Evolutionary conservation across 1,140 invertebrate genomes (phyloP).

Genomic region (Dinothrombium tinctorium): DNA sequence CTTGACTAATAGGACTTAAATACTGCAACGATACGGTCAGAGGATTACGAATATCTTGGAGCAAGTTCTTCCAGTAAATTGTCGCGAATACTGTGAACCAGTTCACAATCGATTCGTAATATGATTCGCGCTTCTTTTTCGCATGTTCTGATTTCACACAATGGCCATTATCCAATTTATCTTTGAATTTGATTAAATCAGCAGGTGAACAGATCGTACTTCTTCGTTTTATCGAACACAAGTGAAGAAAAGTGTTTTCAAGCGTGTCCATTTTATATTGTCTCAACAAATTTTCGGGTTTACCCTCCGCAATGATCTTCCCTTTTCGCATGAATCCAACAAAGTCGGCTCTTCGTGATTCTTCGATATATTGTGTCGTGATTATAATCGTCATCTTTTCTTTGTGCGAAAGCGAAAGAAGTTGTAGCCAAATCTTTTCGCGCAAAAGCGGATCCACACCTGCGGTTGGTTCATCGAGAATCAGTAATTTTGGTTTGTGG

Average conservation of each 20-base stretch:
- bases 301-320: neutral
- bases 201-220: too few species aligned
- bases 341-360: conserved; percentile 20
- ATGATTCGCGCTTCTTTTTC: neutral
- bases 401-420: conserved; percentile 52
- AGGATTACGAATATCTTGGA: conserved; percentile 10
- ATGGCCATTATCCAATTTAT: neutral
- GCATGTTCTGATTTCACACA: neutral
- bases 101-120: neutral
- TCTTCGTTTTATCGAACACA: too few species aligned
- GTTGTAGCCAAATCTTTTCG: conserved; percentile 69
- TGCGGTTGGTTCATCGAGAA: conserved; percentile 23
- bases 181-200: too few species aligned
- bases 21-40: conserved; percentile 66
- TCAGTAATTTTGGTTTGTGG: conserved; percentile 26
- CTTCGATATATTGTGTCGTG: conserved; percentile 26
- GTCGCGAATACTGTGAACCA: conserved; percentile 1
- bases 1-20: conserved; percentile 66
- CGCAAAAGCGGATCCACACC: conserved; percentile 30
- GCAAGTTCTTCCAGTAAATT: conserved; percentile 7
- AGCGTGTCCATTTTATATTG: neutral
- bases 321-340: conserved; percentile 22
- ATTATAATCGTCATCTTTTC: conserved; percentile 24
- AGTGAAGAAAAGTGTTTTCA: conserved; percentile 6
- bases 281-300: neutral